phyloP scores from a whole-genome alignment of 2,888 invertebrate genomes.

The Ephialtes manifestator region DNA sequence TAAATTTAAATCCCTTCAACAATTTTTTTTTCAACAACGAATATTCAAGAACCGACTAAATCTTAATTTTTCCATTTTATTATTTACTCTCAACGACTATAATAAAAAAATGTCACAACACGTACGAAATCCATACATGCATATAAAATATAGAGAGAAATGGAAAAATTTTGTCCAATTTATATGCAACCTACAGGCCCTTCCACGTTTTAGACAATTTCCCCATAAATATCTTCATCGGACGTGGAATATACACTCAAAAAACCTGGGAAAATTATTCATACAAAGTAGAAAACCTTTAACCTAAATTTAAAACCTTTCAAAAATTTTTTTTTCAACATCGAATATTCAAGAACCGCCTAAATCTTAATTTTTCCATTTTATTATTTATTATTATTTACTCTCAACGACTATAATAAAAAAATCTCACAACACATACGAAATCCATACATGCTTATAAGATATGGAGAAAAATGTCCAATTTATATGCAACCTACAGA shows the following conservation, averaged over 20 bases:
- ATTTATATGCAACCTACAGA: too few relatives aligned
- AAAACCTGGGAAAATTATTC: too few relatives aligned
- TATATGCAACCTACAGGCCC: too few relatives aligned
- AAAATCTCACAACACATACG: neutral
- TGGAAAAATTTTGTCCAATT: neutral
- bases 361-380: neutral
- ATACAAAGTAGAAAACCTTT: too few relatives aligned
- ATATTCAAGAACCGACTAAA: neutral
- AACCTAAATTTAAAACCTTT: neutral
- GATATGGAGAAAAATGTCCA: neutral
- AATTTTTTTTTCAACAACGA: neutral
- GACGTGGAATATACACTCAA: too few relatives aligned
- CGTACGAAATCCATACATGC: neutral
- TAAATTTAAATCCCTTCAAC: neutral
- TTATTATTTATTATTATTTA: constrained; percentile 4
- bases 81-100: neutral
- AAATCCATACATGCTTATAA: neutral
- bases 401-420: neutral
- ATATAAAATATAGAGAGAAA: neutral
- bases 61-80: neutral
- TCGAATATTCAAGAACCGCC: neutral
- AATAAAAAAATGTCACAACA: neutral
- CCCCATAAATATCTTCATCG: too few relatives aligned
- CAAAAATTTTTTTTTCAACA: neutral
- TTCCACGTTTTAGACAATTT: too few relatives aligned